Evolutionary conservation across 2,797 vertebrate genomes (phyloP).

Genomic region (Staurois parvus): DNA sequence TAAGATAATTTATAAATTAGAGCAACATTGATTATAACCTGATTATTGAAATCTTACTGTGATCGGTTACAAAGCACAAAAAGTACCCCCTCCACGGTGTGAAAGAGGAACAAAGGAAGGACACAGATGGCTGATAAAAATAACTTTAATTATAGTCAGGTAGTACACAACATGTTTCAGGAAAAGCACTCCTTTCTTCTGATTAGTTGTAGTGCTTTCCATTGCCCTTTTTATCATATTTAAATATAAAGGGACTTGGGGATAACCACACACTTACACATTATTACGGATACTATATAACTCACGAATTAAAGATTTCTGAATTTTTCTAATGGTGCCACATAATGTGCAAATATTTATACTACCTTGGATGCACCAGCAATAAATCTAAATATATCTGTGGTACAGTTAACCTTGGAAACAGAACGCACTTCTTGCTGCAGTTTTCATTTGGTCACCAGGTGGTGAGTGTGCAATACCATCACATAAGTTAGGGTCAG

Average conservation of each 20-base stretch:
- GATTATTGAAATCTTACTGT: not conserved
- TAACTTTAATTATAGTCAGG: not conserved
- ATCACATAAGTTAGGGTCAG: not conserved
- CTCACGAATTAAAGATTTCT: not conserved
- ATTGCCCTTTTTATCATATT: not conserved
- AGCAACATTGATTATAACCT: not conserved
- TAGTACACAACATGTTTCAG: not conserved
- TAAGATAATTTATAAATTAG: not conserved
- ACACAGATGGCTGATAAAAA: conserved; percentile 1
- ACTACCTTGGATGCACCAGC: not conserved
- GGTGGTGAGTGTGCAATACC: not conserved
- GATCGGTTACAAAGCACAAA: not conserved
- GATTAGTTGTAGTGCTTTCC: not conserved
- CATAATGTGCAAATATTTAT: not conserved
- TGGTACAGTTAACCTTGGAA: not conserved
- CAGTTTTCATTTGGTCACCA: not conserved
- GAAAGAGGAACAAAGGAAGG: not conserved
- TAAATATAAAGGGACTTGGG: not conserved
- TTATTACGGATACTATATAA: not conserved
- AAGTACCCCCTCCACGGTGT: not conserved
- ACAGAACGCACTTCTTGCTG: not conserved
- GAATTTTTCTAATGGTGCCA: not conserved
- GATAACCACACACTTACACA: not conserved
- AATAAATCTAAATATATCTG: not conserved
- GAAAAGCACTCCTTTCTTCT: not conserved